Evolutionary conservation across 37 sponge, comb jelly and placozoan genomes (phyloP), one percentile per base, ranked within the genome.

Genomic region (Chondrosia reniformis): DNA sequence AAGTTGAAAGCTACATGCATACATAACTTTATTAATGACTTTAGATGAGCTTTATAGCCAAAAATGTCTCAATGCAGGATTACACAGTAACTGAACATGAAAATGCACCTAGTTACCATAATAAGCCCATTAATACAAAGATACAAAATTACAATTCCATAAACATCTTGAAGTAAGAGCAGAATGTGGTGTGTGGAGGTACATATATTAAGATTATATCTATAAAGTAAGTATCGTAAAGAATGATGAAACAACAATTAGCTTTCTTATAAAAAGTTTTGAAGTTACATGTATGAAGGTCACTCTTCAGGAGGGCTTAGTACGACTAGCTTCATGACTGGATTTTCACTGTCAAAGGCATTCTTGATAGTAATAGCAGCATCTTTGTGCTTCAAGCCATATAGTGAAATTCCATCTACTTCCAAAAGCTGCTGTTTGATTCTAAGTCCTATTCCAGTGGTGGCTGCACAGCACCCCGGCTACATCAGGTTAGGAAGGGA

Each of bases 361-460:
- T 36, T 73, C 81, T 95, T 95, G 79, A 95, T 83, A 57, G 73
- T 58, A 66, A 84, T 79, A 22, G 91, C 95, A 10, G 83, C 91
- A 21, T 95, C 92, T 32, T 80, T 85, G 84, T 95, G 95, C 38
- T 84, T 84, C 43, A 88, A 63, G 33, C 84, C 89, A 12, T 83
- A 73, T 21, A 95, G 82, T 45, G 84, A 74, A 22, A 45, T 62
- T 24, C 77, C 84, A 30, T 83, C 55, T 5, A 95, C 85, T 32
- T 62, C 31, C 36, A 95, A 85, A 7, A 95, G 88, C 84, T 95
- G 95, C 63, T 94, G 95, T 1, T 83, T 88, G 3, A 94, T 84
- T 40, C 52, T 78, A 69, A 95, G 56, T 9, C 83, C 90, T 8
- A 24, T 31, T 1, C 80, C 86, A 0, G 90, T 87, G 75, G 59